Base-by-base conservation (phyloP, 2,797 vertebrate genomes). In the Stomatorhinus walkeri region DNA sequence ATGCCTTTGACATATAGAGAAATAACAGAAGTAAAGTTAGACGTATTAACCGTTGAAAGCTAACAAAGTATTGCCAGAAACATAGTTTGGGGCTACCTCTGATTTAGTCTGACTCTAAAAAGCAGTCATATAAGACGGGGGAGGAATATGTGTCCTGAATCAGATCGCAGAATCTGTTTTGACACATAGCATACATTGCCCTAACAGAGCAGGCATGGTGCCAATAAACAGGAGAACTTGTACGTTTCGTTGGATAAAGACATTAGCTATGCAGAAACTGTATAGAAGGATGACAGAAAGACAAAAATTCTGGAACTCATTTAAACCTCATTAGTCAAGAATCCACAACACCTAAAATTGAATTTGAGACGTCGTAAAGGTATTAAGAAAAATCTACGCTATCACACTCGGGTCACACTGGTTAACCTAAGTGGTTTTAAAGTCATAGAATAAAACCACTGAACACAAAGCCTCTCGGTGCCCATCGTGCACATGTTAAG, bases 401-500 rank as follows among this genome's bases (percentile, higher is more conserved):
- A 85, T 51, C 48, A 85, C 43, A 85, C 48, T 51, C 43, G n/a
- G 48, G 48, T 85, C 83, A 85, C 43, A 51, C 43, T 85, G 68
- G 40, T 59, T 40, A 81, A 51, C 72, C 49, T 46, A 8, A 28
- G 48, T 81, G 87, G 49, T 36, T 79, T 56, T 79, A 56, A 88
- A 81, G 36, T n/a, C 72, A 51, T 56, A 32, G 72, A 88, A 81
- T 72, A 51, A 40, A 40, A 88, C 32, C 16, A 9, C 83, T 87
- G 32, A 52, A 51, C 48, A 51, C 83, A 85, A 85, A 85, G 76
- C 76, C 76, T 40, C 76, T 81, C 61, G 9, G 43, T 88, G n/a
- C 24, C 61, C 49, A 64, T 64, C 87, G 4, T 24, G 12, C 40
- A 76, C 9, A 8, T 19, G 22, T 28, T 10, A 48, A 61, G 56